These are phyloP conservation scores for Dasypolia templi DNA, from an alignment of 2,888 invertebrate species.

Conservation along the genomic window DNA sequence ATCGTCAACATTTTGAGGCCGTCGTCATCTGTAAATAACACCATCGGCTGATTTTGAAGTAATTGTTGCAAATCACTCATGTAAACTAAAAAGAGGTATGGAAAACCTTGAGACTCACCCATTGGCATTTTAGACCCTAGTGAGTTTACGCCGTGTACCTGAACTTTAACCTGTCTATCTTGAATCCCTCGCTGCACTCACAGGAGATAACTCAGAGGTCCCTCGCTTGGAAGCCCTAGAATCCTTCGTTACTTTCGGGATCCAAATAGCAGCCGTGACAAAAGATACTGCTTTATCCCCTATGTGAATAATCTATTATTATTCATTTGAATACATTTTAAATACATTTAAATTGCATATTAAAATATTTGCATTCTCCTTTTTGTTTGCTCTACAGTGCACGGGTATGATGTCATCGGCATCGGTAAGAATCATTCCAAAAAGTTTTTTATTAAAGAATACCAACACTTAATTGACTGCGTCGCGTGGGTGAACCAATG, in stretches of 20 bases:
- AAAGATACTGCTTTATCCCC: background rate
- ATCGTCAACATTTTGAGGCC: background rate
- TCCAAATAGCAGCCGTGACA: background rate
- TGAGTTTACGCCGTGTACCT: background rate
- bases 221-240: background rate
- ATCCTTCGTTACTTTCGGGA: background rate
- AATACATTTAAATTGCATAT: background rate
- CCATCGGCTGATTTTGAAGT: background rate
- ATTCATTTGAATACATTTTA: background rate
- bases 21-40: background rate
- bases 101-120: too few species aligned
- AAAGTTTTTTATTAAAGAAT: background rate
- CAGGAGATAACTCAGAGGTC: background rate
- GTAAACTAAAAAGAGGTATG: background rate
- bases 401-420: conserved; percentile 73
- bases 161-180: background rate
- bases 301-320: background rate
- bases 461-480: background rate
- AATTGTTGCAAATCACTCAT: background rate
- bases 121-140: too few species aligned
- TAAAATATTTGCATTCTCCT: background rate
- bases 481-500: too few species aligned
- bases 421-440: conserved; percentile 65
- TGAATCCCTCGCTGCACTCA: background rate
- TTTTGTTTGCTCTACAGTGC: conserved; percentile 62